A percentile compares a stretch with the other conserved stretches of the same genome.
These are phyloP conservation scores for Thymelicus sylvestris DNA, from an alignment of 2,888 invertebrate genomes.

Conservation along the genomic window DNA sequence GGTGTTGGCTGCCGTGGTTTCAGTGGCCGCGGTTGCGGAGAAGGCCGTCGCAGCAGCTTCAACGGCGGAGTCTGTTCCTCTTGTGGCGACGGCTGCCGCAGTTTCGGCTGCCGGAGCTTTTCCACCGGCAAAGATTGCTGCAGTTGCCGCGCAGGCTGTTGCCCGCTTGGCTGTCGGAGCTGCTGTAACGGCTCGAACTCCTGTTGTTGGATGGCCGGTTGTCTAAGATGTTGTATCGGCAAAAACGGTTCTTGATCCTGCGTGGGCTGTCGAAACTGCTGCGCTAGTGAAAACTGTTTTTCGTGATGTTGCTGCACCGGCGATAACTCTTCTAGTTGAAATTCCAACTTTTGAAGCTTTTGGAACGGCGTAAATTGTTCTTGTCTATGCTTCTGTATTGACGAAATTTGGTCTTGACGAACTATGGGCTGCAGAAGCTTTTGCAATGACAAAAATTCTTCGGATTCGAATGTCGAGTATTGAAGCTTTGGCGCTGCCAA, in stretches of 20 bases:
- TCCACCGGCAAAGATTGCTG: too few relatives aligned
- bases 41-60: slow-evolving; percentile 17
- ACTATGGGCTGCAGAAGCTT: too few relatives aligned
- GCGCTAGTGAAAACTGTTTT: neutral
- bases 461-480: neutral
- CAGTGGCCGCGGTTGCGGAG: neutral
- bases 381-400: too few relatives aligned
- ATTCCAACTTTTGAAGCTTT: neutral
- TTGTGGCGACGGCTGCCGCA: slow-evolving; percentile 37
- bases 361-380: too few relatives aligned
- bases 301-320: neutral
- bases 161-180: too few relatives aligned
- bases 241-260: neutral
- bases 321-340: neutral
- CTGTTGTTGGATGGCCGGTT: too few relatives aligned
- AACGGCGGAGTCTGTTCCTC: slow-evolving; percentile 36
- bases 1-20: neutral
- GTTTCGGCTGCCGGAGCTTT: neutral
- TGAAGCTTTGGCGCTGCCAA: neutral
- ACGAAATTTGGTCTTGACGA: too few relatives aligned
- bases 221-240: neutral
- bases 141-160: too few relatives aligned
- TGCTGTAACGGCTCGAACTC: too few relatives aligned
- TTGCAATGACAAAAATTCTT: too few relatives aligned
- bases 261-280: neutral